Base-by-base conservation (phyloP, 2,797 vertebrate species). In the Typhlichthys subterraneus region DNA sequence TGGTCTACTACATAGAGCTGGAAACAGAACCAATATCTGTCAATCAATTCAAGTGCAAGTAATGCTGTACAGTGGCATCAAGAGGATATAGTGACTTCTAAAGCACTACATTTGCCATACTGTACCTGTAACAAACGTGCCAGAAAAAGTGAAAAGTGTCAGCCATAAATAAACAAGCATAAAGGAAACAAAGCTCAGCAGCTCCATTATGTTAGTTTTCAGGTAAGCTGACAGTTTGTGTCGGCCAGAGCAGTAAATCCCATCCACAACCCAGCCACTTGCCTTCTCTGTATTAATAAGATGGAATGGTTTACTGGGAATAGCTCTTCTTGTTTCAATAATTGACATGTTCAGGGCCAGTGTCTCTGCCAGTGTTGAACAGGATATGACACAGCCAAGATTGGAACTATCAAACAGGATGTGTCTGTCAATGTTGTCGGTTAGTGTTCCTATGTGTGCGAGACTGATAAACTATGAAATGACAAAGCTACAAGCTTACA, bases 321-420 rank as follows among this genome's bases (percentile, higher is more conserved):
- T 61, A 62, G 58, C 53, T 50, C 66, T 63, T 56, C 53, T 69
- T 42, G 13, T 0, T 49, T 81, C 62, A 59, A 66, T 80, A 84
- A 85, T 61, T 87, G 84, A 73, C 76, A 77, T 73, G 67, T 75
- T 75, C 76, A 77, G 66, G 85, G 72, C 33, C 59, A 58, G 31
- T 47, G 50, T 13, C 62, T 11, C 45, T 65, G 72, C 75, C 65
- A 63, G 29, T 63, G 51, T 29, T 48, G 46, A 63, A 71, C 83
- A 88, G 88, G 85, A 90, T 76, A 75, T 78, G 62, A 66, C 58
- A 64, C 1, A 2, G 57, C 45, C 61, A 67, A 58, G 60, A 55
- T n/a, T 54, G 17, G 56, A 63, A 76, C 70, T 85, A 88, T 86
- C 81, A 69, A 38, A 17, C 87, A 89, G 89, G 89, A 92, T 90